Base-by-base conservation (phyloP, 2,797 vertebrate genomes). In the Tiaroga cobitis region DNA sequence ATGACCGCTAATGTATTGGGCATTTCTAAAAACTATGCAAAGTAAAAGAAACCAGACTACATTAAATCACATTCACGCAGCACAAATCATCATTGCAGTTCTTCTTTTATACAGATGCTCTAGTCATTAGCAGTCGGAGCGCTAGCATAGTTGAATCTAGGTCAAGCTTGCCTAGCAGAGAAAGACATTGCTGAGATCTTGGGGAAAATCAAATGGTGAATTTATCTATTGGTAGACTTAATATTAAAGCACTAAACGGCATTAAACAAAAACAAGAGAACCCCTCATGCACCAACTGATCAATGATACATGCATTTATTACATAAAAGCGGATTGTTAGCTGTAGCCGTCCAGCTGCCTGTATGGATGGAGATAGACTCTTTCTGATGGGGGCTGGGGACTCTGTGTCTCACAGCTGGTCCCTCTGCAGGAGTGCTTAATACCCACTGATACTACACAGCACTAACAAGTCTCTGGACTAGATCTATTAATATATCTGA, bases 141-240 rank as follows among this genome's bases (percentile, higher is more conserved):
- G 73, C 78, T 79, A 78, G 80, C 79, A 83, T 56, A 16, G 74
- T 29, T 61, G 74, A 89, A 87, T 89, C 82, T 87, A 89, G 85
- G 86, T 87, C 88, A 87, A 74, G 41, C 59, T 82, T 82, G 69
- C 79, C 29, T 43, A 85, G 68, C 39, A 79, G 74, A 77, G 49
- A 80, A 21, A 83, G 76, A 83, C 54, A 78, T 37, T 54, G 61
- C 70, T 67, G 72, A 32, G 72, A 81, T 76, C 78, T 70, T 86
- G 70, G 39, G 34, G 21, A 69, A 78, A 76, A 74, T 80, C 56
- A 34, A 37, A 80, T 49, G 34, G 11, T 32, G 26, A 67, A 84
- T 59, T 43, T 32, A 78, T 70, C 49, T 68, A 34, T 61, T 34
- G 49, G 83, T 59, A 61, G 75, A 84, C 11, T 63, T 84, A 7